A percentile compares a stretch with the other conserved stretches of the same genome.
phyloP scores from a whole-genome alignment of 2,113 vertebrate species.

The Spea bombifrons region DNA sequence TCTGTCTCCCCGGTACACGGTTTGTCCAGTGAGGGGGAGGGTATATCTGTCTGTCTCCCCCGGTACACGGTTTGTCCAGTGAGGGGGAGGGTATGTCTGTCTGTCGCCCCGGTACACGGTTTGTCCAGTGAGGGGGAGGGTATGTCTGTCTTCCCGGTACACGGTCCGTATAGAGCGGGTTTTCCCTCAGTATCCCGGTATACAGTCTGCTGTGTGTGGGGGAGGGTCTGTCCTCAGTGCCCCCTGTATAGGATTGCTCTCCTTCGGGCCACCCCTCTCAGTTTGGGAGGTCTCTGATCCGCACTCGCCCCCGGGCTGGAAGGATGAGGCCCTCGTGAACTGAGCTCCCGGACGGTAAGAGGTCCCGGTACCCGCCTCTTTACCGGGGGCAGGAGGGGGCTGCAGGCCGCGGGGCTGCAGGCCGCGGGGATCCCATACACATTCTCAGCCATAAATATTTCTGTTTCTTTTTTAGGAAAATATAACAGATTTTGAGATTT shows the following conservation, averaged over 20 bases:
- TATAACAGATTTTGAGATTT: neutral
- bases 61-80: conserved; percentile 12
- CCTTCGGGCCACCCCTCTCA: neutral
- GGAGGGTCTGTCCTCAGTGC: conserved; percentile 12
- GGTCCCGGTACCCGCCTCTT: neutral
- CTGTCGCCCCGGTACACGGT: conserved; percentile 2
- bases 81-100: neutral
- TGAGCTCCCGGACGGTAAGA: neutral
- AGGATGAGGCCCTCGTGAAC: conserved; percentile 17
- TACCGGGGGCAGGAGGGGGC: conserved; percentile 36
- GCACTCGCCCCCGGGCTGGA: conserved; percentile 1
- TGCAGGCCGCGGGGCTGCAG: neutral
- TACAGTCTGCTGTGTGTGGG: neutral
- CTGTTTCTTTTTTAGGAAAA: neutral
- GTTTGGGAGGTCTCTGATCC: conserved; percentile 54
- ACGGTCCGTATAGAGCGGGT: neutral
- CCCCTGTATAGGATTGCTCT: neutral
- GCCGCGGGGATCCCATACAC: neutral
- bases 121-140: conserved; percentile 4
- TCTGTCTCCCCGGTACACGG: neutral
- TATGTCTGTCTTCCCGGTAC: neutral
- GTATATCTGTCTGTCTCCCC: conserved; percentile 15
- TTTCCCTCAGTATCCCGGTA: neutral
- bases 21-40: neutral
- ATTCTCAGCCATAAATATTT: no score